Conservation (phyloP, 2,888 invertebrate genomes). For the Macrosiphum euphorbiae region DNA sequence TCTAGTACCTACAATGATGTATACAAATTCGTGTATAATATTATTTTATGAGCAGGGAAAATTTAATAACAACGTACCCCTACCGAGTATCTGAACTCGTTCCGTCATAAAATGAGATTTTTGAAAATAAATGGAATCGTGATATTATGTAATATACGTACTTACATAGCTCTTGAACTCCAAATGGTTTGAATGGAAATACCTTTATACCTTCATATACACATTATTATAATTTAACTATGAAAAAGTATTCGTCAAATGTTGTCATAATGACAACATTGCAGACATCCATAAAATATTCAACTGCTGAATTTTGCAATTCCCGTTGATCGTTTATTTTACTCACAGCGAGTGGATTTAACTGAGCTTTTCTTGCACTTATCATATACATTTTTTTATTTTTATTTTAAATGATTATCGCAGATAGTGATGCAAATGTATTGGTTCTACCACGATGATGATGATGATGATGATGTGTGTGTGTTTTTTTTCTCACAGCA, state of each 20-base stretch:
- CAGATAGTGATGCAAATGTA: too few species aligned
- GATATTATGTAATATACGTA: background rate
- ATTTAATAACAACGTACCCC: background rate
- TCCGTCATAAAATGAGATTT: background rate
- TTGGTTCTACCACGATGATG: too few species aligned
- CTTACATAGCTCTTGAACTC: background rate
- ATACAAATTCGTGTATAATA: background rate
- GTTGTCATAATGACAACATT: background rate
- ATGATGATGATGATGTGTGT: too few species aligned
- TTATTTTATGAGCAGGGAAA: background rate
- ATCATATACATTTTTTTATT: too few species aligned
- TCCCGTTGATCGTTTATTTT: background rate
- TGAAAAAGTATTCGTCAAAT: slow-evolving; percentile 13
- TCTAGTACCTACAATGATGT: background rate
- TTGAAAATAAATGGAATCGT: slow-evolving; percentile 2
- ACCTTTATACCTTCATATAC: background rate
- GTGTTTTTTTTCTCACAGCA: too few species aligned
- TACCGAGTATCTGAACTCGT: background rate
- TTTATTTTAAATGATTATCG: too few species aligned
- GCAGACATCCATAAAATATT: slow-evolving; percentile 1
- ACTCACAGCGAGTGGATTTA: too few species aligned
- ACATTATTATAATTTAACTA: background rate
- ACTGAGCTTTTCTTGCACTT: too few species aligned
- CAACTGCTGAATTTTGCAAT: background rate
- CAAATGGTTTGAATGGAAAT: background rate